Evolutionary conservation across 2,113 vertebrate species (phyloP), one percentile per base, ranked within the genome.

Genomic region (Nannospalax galili): DNA sequence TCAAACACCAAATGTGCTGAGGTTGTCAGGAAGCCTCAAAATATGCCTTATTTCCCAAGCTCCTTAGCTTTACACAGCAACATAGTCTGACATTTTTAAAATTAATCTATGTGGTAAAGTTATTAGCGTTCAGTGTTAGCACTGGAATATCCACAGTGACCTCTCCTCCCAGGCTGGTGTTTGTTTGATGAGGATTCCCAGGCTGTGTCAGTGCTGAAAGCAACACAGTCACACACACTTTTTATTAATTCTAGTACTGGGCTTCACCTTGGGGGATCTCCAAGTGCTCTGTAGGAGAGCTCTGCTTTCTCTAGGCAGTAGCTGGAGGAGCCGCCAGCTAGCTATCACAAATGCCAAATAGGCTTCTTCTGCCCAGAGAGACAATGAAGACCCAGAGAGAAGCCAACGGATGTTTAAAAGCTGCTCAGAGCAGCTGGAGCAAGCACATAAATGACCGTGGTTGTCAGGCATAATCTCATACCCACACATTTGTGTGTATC

Each of bases 71-170:
- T 94, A 95, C 94, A 81, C 94, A 95, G 96, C 90, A 52, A 92
- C 1, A 15, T 70, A 88, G 80, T 19, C 93, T 97, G 97, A 97
- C 96, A 97, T 96, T 97, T 97, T 97, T 97, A 96, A 96, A 96
- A 97, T 96, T 96, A 97, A 96, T 97, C 97, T 94, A 74, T 60
- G 26, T 2, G 48, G 92, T 88, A 65, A 95, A 96, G 96, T 97
- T 96, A 96, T 97, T 97, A 96, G 80, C 69, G 72, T 78, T 88
- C 48, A 90, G 58, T 95, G 94, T 96, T 93, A 94, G 97, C 81
- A 28, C 88, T 93, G 94, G 94, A 88, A 67, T 95, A 94, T 96
- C 96, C 91, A 92, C 84, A 5, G 95, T 96, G 96, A 94, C 96
- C 96, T 96, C 95, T 95, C 84, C 89, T 88, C 93, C 75, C 45